phyloP scores from a whole-genome alignment of 2,113 vertebrate species.

The Larimichthys polyactis region DNA sequence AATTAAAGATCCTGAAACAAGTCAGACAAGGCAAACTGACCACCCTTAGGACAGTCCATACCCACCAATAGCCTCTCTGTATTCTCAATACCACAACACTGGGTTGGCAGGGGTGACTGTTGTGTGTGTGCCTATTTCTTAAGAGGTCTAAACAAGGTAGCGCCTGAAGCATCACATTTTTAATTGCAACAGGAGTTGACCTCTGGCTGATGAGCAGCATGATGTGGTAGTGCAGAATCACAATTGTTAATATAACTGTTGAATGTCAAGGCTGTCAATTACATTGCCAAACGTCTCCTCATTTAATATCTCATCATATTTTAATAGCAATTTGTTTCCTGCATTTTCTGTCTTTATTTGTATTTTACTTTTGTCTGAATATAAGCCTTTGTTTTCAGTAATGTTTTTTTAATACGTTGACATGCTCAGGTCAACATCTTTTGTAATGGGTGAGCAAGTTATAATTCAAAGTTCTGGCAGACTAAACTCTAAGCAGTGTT shows the following conservation, averaged over 20 bases:
- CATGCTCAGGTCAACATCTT: slow-evolving; percentile 8
- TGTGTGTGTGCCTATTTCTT: background rate
- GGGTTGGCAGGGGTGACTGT: background rate
- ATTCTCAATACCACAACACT: slow-evolving; percentile 1
- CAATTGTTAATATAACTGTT: slow-evolving; percentile 14
- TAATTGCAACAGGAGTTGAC: slow-evolving; percentile 27
- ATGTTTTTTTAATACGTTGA: background rate
- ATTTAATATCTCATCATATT: slow-evolving; percentile 1
- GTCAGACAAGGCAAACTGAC: slow-evolving; percentile 1
- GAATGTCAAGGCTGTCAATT: background rate
- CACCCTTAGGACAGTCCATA: slow-evolving; percentile 1
- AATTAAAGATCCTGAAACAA: slow-evolving; percentile 29
- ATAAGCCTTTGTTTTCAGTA: background rate
- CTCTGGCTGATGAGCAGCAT: slow-evolving; percentile 32
- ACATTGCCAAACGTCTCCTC: background rate
- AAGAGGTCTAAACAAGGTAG: slow-evolving; percentile 1
- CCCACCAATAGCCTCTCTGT: background rate
- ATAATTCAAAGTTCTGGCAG: slow-evolving; percentile 48
- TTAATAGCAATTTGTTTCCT: background rate
- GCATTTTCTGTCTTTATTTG: background rate
- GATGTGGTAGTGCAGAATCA: background rate
- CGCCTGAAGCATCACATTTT: slow-evolving; percentile 23
- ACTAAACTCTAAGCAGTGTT: slow-evolving; percentile 48
- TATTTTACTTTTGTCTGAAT: slow-evolving; percentile 7
- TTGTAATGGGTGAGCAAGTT: slow-evolving; percentile 27